Conservation (phyloP, 37 sponge, comb jelly and placozoan genomes). For the Oopsacas minuta region DNA sequence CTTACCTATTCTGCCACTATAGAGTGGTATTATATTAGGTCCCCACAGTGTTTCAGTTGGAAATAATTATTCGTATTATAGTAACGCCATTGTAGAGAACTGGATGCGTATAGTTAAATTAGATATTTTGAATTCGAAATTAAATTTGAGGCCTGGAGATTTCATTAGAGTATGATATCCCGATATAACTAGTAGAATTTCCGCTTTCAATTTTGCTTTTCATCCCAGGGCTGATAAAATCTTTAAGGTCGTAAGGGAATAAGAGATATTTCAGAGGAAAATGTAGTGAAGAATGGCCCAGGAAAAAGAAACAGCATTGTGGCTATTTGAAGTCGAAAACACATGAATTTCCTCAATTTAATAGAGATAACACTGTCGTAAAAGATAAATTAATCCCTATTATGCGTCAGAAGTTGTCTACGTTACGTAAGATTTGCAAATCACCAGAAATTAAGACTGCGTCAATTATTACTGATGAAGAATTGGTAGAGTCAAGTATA, state of each 20-base stretch:
- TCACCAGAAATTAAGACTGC: not conserved
- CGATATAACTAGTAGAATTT: not conserved
- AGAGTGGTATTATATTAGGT: not conserved
- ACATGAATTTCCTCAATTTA: too few species aligned
- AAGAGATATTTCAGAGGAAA: not conserved
- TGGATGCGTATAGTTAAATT: not conserved
- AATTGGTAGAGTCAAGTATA: not conserved
- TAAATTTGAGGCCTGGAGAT: slow-evolving; percentile 9
- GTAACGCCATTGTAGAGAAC: not conserved
- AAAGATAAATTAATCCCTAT: not conserved
- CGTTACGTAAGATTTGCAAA: not conserved
- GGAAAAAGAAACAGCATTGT: not conserved
- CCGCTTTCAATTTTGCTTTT: not conserved
- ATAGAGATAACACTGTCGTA: not conserved
- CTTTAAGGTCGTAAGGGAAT: not conserved
- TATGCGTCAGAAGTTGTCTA: not conserved
- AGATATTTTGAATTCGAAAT: not conserved
- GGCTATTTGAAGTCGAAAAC: not conserved
- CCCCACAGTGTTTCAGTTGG: not conserved
- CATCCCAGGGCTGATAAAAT: not conserved
- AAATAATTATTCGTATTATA: not conserved
- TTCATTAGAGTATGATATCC: not conserved
- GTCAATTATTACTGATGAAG: not conserved
- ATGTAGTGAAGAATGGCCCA: not conserved
- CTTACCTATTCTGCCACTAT: not conserved